Conservation (phyloP, 2,888 invertebrate genomes). For the Callosobruchus maculatus region DNA sequence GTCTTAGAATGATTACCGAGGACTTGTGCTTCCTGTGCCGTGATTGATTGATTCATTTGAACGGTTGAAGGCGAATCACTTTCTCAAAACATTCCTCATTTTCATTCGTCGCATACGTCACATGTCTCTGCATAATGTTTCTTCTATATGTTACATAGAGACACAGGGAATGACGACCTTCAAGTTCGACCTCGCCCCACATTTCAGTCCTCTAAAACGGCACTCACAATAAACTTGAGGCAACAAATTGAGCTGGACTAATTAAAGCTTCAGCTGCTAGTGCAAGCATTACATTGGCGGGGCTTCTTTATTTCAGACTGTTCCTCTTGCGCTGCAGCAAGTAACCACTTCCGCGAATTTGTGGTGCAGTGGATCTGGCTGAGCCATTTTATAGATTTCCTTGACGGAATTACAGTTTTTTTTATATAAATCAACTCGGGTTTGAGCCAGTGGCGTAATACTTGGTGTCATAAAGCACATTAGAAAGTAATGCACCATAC, state of each 20-base stretch:
- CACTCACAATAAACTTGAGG: slow-evolving; percentile 16
- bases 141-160: not conserved
- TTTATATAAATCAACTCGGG: no score
- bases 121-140: not conserved
- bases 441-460: not conserved
- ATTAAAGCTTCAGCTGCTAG: slow-evolving; percentile 11
- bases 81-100: no score
- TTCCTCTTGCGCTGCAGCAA: not conserved
- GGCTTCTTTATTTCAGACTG: slow-evolving; percentile 8
- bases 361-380: not conserved
- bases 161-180: not conserved
- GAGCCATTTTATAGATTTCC: not conserved
- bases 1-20: no score
- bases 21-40: no score
- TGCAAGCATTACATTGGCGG: not conserved
- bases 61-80: no score
- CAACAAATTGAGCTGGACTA: slow-evolving; percentile 13
- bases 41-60: no score
- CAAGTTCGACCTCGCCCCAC: not conserved
- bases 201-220: not conserved
- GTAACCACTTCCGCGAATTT: not conserved
- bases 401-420: not conserved
- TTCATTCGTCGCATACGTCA: no score
- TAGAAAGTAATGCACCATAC: no score
- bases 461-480: no score